These are phyloP conservation scores for Plebejus anna DNA, from an alignment of 2,888 invertebrate genomes.

Conservation along the genomic window DNA sequence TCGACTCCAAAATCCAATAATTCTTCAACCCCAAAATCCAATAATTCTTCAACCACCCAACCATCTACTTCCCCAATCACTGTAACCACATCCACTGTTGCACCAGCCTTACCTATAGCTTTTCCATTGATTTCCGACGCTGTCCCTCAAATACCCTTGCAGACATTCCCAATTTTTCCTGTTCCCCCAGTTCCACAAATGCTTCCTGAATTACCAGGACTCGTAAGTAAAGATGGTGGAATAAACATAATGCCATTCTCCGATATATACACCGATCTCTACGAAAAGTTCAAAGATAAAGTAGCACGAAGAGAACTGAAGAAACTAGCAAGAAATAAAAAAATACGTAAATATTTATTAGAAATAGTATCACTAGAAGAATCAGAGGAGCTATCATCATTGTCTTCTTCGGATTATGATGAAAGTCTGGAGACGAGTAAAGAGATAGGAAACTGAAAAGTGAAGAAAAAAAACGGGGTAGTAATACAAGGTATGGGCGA, in stretches of 20 bases:
- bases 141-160: not conserved
- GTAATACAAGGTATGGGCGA: too few relatives aligned
- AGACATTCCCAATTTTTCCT: constrained; percentile 19
- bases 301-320: constrained; percentile 51
- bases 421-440: not conserved
- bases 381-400: not conserved
- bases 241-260: constrained; percentile 69
- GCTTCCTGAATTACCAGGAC: constrained; percentile 59
- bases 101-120: not conserved
- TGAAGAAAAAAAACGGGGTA: not conserved
- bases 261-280: constrained; percentile 59
- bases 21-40: not conserved
- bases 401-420: not conserved
- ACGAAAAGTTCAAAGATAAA: constrained; percentile 59
- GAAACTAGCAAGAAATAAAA: constrained; percentile 44
- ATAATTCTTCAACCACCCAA: not conserved
- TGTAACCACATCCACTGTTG: not conserved
- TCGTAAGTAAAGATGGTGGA: constrained; percentile 58
- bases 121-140: not conserved
- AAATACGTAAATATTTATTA: constrained; percentile 29
- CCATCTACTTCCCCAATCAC: not conserved
- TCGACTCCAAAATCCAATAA: not conserved
- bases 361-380: not conserved
- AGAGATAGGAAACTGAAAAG: not conserved
- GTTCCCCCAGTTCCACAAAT: constrained; percentile 47